Conservation (phyloP, 2,888 invertebrate species). For the Adela reaumurella region DNA sequence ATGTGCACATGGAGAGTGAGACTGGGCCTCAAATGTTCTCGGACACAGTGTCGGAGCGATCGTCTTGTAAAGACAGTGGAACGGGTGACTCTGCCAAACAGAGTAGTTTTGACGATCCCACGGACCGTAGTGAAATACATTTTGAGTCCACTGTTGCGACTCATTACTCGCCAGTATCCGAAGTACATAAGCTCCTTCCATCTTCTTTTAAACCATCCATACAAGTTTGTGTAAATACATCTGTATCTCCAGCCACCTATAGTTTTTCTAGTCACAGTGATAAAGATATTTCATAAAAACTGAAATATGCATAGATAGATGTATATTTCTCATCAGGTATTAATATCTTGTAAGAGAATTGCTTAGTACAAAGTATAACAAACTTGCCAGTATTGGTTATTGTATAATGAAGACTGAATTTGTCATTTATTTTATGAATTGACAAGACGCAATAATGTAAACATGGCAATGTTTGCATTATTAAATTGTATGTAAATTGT, state of each 20-base stretch:
- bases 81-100: slow-evolving; percentile 76
- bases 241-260: slow-evolving; percentile 52
- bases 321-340: slow-evolving; percentile 17
- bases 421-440: slow-evolving; percentile 41
- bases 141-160: slow-evolving; percentile 41
- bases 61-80: slow-evolving; percentile 76
- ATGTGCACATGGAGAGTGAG: slow-evolving; percentile 51
- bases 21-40: slow-evolving; percentile 44
- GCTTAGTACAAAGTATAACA: slow-evolving; percentile 54
- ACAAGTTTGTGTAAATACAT: slow-evolving; percentile 52
- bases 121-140: slow-evolving; percentile 44
- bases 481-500: background rate
- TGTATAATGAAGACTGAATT: slow-evolving; percentile 52
- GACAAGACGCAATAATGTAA: slow-evolving; percentile 31
- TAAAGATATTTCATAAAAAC: slow-evolving; percentile 31
- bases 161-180: slow-evolving; percentile 48
- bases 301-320: slow-evolving; percentile 18
- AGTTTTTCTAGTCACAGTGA: slow-evolving; percentile 55
- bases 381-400: slow-evolving; percentile 56
- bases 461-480: slow-evolving; percentile 10
- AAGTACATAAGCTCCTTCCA: slow-evolving; percentile 49
- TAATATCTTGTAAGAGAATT: slow-evolving; percentile 18
- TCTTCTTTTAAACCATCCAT: slow-evolving; percentile 51
- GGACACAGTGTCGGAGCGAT: slow-evolving; percentile 71
- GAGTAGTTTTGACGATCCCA: slow-evolving; percentile 62